Evolutionary conservation across 2,888 invertebrate genomes (phyloP).

Genomic region (Patella pellucida): DNA sequence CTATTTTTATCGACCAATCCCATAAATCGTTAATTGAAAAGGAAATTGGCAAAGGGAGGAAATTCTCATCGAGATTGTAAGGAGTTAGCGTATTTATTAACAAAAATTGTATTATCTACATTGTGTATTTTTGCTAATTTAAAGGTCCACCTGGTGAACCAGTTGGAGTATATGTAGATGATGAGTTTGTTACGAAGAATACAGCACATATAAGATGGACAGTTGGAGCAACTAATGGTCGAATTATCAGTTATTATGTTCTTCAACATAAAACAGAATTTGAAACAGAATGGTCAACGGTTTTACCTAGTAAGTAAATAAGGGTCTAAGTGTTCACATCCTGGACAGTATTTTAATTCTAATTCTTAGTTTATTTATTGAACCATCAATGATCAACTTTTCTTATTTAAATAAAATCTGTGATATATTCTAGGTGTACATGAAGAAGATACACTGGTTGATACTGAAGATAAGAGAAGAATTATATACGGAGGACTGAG

Average conservation of each 20-base stretch:
- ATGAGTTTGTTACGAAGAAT: conserved; percentile 82
- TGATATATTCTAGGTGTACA: background rate
- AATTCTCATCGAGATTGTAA: no score
- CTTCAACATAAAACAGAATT: conserved; percentile 74
- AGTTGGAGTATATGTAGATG: conserved; percentile 85
- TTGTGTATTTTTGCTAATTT: conserved; percentile 48
- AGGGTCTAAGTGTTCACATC: background rate
- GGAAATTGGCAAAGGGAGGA: no score
- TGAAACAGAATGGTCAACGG: conserved; percentile 41
- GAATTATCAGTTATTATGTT: conserved; percentile 82
- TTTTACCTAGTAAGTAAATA: conserved; percentile 32
- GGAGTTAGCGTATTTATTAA: no score
- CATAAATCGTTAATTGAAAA: no score
- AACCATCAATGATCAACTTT: no score
- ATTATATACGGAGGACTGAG: conserved; percentile 74
- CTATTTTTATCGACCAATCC: no score
- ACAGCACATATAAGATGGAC: conserved; percentile 75
- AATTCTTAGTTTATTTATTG: no score
- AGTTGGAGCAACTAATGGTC: conserved; percentile 84
- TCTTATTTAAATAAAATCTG: no score
- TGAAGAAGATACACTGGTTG: background rate
- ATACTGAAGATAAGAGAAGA: conserved; percentile 19
- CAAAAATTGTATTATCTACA: no score
- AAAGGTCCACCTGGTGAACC: conserved; percentile 89
- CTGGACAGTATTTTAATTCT: no score